Evolutionary conservation across 2,797 vertebrate genomes (phyloP).

Genomic region (Parauchenoglanis ngamensis): DNA sequence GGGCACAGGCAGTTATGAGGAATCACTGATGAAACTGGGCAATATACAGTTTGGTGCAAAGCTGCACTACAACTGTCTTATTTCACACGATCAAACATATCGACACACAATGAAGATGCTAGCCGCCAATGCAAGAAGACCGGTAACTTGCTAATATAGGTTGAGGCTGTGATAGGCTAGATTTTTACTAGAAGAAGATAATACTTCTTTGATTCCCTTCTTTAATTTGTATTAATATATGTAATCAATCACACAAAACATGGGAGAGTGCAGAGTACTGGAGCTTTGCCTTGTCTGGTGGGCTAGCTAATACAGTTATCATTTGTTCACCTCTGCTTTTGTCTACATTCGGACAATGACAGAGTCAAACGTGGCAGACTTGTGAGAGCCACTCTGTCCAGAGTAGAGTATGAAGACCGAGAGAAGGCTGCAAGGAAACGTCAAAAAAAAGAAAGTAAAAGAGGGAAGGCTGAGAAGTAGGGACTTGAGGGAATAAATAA

Average conservation of each 20-base stretch:
- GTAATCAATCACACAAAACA: not conserved
- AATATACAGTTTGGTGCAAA: not conserved
- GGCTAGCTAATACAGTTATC: not conserved
- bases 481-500: not conserved
- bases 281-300: too few relatives aligned
- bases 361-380: not conserved
- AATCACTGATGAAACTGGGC: not conserved
- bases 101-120: not conserved
- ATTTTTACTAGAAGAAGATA: not conserved
- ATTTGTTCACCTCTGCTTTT: not conserved
- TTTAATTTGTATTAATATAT: not conserved
- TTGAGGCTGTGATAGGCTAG: not conserved
- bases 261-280: not conserved
- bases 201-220: not conserved
- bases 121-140: not conserved
- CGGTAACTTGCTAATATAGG: too few relatives aligned
- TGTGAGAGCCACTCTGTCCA: not conserved
- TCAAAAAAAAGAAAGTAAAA: not conserved
- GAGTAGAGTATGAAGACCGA: not conserved
- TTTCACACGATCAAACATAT: not conserved
- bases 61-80: not conserved
- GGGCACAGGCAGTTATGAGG: not conserved
- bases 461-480: not conserved
- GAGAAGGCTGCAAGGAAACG: constrained; percentile 17
- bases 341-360: not conserved